These are phyloP conservation scores for Coleophora deauratella DNA, from an alignment of 2,888 invertebrate genomes.

Conservation along the genomic window DNA sequence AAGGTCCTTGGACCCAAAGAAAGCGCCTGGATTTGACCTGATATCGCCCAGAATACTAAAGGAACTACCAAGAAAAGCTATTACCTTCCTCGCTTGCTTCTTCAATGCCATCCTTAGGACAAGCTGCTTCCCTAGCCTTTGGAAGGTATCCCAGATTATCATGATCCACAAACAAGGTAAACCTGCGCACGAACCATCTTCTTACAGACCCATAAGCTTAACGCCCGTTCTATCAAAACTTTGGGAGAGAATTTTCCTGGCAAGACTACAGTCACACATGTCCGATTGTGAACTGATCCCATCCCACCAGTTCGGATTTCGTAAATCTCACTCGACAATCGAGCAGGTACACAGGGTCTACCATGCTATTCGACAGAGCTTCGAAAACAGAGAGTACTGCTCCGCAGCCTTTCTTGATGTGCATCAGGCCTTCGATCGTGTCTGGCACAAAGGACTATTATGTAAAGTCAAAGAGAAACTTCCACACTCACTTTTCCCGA, in stretches of 20 bases:
- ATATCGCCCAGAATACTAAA: conserved; percentile 7
- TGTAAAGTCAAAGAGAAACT: conserved; percentile 14
- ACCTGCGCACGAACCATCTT: conserved; percentile 8
- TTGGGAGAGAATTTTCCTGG: not conserved
- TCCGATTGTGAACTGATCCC: not conserved
- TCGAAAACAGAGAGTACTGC: conserved; percentile 15
- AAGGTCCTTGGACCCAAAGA: conserved; percentile 1
- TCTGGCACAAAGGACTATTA: conserved; percentile 17
- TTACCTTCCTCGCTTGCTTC: conserved; percentile 6
- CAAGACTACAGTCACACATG: not conserved
- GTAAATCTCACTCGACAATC: not conserved
- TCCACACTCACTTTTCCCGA: conserved; percentile 1
- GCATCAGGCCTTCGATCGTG: conserved; percentile 20
- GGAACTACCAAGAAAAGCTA: conserved; percentile 11
- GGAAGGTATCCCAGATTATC: conserved; percentile 18
- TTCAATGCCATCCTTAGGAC: conserved; percentile 13
- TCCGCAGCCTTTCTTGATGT: conserved; percentile 18
- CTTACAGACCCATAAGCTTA: conserved; percentile 19
- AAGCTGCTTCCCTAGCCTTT: conserved; percentile 9
- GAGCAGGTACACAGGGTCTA: not conserved
- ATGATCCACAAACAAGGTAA: conserved; percentile 20
- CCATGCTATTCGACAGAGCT: conserved; percentile 8
- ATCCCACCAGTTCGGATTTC: not conserved
- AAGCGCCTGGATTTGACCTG: conserved; percentile 14
- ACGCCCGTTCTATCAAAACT: conserved; percentile 8